A percentile compares a stretch with the other conserved stretches of the same genome.
Conservation (phyloP, 2,797 vertebrate genomes). For the Sorex maritimensis region DNA sequence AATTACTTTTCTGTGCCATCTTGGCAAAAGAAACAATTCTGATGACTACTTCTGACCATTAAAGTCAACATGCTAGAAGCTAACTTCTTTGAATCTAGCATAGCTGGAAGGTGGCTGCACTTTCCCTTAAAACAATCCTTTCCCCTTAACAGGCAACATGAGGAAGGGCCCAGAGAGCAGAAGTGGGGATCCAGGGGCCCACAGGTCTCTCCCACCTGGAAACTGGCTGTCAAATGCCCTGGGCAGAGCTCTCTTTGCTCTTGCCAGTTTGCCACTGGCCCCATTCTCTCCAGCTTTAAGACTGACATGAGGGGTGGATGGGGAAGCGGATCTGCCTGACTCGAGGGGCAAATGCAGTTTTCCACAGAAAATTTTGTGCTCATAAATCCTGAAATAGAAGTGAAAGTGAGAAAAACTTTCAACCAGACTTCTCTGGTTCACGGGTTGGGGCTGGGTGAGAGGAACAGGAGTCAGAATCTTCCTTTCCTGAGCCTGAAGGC, state of each 20-base stretch:
- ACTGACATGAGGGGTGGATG: neutral
- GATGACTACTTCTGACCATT: neutral
- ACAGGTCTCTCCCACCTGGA: neutral
- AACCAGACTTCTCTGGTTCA: slow-evolving; percentile 59
- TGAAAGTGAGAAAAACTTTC: slow-evolving; percentile 66
- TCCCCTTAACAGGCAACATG: neutral
- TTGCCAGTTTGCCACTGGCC: neutral
- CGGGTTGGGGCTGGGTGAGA: slow-evolving; percentile 22
- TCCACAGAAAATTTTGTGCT: slow-evolving; percentile 55
- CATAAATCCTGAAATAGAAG: slow-evolving; percentile 71
- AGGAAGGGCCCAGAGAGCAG: neutral
- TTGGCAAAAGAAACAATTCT: slow-evolving; percentile 1
- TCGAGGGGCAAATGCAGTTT: neutral
- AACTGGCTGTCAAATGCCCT: neutral
- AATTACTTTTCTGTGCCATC: neutral
- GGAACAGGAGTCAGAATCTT: slow-evolving; percentile 31
- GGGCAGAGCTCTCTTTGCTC: neutral
- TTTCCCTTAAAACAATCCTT: neutral
- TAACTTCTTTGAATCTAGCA: neutral
- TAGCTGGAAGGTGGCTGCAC: neutral
- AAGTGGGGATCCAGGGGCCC: neutral
- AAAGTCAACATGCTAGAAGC: neutral
- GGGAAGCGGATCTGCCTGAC: slow-evolving; percentile 49
- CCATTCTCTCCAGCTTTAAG: neutral
- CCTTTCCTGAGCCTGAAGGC: slow-evolving; percentile 43